A percentile compares a stretch with the other conserved stretches of the same genome.
These are phyloP conservation scores for Maniola hyperantus DNA, from an alignment of 2,888 invertebrate species.

Conservation along the genomic window DNA sequence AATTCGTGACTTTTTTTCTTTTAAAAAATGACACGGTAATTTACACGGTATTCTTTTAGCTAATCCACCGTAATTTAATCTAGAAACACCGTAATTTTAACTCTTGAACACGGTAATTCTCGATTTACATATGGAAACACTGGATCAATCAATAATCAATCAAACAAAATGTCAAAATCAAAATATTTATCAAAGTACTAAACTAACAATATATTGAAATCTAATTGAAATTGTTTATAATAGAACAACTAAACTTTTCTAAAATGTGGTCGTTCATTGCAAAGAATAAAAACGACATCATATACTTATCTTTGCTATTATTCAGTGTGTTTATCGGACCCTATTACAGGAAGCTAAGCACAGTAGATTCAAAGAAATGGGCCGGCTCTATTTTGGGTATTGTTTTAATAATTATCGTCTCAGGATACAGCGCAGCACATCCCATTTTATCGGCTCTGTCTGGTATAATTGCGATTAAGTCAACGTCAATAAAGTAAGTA, in stretches of 20 bases:
- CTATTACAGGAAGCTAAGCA: slow-evolving; percentile 80
- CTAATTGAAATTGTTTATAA: no score
- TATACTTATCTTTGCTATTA: slow-evolving; percentile 87
- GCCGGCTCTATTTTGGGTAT: slow-evolving; percentile 73
- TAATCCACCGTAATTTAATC: no score
- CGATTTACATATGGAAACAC: no score
- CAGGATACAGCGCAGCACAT: slow-evolving; percentile 68
- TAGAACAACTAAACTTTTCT: neutral
- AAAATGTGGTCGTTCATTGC: slow-evolving; percentile 63
- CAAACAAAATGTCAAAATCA: no score
- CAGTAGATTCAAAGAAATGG: slow-evolving; percentile 77
- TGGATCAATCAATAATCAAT: no score
- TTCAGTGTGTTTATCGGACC: slow-evolving; percentile 87
- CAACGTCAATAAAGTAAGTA: slow-evolving; percentile 69
- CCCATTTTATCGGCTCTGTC: slow-evolving; percentile 64
- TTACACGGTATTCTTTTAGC: no score
- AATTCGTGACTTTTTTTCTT: no score
- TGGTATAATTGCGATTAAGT: slow-evolving; percentile 68
- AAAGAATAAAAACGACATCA: slow-evolving; percentile 88
- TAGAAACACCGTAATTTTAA: no score
- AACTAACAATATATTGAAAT: no score
- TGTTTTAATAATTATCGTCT: slow-evolving; percentile 63
- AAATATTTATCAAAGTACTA: no score
- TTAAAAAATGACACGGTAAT: no score
- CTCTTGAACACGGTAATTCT: no score